Base-by-base conservation (phyloP, 2,797 vertebrate genomes). In the Selene dorsalis region DNA sequence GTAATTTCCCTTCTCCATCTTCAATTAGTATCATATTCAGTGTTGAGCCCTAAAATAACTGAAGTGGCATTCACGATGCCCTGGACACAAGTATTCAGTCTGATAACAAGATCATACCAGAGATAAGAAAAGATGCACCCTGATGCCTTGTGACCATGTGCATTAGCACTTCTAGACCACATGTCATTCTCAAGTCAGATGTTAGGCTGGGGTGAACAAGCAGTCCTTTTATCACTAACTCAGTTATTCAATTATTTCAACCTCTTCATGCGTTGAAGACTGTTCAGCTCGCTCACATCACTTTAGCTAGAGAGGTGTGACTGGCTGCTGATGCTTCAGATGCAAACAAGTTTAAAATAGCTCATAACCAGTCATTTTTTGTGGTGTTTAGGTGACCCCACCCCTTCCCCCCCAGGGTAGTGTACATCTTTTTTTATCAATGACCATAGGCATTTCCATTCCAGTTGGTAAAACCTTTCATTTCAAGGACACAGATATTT, bases 131-230 rank as follows among this genome's bases (percentile, higher is more conserved):
- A 68, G 58, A 85, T 77, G 76, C 26, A 61, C 75, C 50, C 70
- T 64, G 84, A 87, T 79, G 89, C 82, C 91, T 89, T 90, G 90
- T 89, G 89, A 93, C 91, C 82, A 73, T 8, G 75, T 82, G 70
- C 75, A 84, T 66, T 70, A 79, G 78, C 76, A 70, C 85, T 75
- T 71, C 55, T 41, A 84, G 73, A 91, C 90, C 88, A 90, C 90
- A 87, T 89, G 91, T 81, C 87, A 88, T 91, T 91, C 82, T 92
- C 73, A 66, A 92, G 92, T 94, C 92, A 93, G 92, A 93, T 94
- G 92, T 65, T 87, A 68, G 75, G 62, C 72, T 32, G 18, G 16
- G 28, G 28, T 68, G 73, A 90, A 93, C 94, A 94, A 93, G 80
- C 74, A 71, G 50, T 48, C 82, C 85, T 90, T 94, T 95, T 89